Base-by-base conservation (phyloP, 2,113 vertebrate species). In the Vidua macroura region DNA sequence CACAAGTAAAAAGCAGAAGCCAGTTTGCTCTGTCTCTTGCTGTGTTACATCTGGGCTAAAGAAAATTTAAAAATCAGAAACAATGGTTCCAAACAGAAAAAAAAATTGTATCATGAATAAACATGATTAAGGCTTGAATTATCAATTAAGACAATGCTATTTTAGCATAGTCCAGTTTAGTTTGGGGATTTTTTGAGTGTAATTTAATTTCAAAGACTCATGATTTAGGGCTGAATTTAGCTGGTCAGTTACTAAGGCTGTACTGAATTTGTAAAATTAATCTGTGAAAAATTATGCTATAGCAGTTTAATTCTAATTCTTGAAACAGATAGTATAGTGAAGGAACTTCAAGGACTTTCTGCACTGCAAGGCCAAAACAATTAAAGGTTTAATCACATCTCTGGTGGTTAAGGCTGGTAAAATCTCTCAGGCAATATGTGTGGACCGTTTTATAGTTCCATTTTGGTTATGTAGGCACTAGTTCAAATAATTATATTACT, bases 401-500 rank as follows among this genome's bases (percentile, higher is more conserved):
- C 27, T 85, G 41, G 21, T 95, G 67, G 63, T 78, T 87, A 46
- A 73, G 84, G 67, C n/a, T 92, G 66, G 74, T 87, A 74, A 94
- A 91, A 83, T 86, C 59, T 92, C 63, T 44, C 39, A 76, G 53
- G 46, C 74, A 80, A 55, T 91, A 82, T 85, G 58, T 62, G 30
- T 59, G 67, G 86, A 74, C 67, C 30, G 13, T 83, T 95, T 95
- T 80, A 83, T 85, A 70, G 58, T 83, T 95, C 41, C 28, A 44
- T 90, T 95, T 90, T 83, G 33, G 91, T 89, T 94, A 59, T 80
- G 63, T 43, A 91, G 82, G 46, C 63, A 59, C 51, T 88, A 88
- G 82, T 95, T 91, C 78, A 88, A 95, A 77, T 93, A 51, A 74
- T 72, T 76, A 11, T 63, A 41, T 95, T 93, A 63, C 84, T 66